Base-by-base conservation (phyloP, 2,797 vertebrate species). In the Gymnoscopelus microlampas region DNA sequence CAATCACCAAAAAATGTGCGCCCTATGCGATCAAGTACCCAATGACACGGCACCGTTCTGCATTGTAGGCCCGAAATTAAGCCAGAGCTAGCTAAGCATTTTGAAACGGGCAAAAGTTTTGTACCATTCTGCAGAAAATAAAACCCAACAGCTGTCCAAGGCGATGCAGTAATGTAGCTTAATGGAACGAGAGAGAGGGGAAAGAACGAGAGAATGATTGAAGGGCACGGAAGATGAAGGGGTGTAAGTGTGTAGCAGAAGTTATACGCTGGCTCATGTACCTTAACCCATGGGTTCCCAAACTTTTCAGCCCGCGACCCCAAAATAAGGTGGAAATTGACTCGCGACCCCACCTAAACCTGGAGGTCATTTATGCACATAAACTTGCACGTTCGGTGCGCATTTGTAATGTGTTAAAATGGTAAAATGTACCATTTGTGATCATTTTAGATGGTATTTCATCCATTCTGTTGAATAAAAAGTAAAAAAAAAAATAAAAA, bases 61-160 rank as follows among this genome's bases (percentile, higher is more conserved):
- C 4, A 7, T 62, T 63, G 24, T 73, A 57, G 32, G 54, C 47
- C 53, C 56, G 61, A 60, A 77, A 75, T 66, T 63, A 71, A 58
- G 50, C 53, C 60, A 62, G 60, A 71, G 78, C 63, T 63, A 68
- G 29, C 50, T 14, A 78, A 72, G 63, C 57, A 26, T 68, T 81
- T 77, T 23, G 64, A 67, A 76, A 50, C 7, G 5, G 32, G 32
- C 19, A 0, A 15, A 35, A 59, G 14, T 55, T 67, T n/a, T 66
- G 53, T 24, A 67, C 24, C 13, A 48, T 26, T 67, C 60, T 56
- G 44, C 12, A 77, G 65, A 70, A 48, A 24, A 64, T 7, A 7
- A 53, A 64, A 63, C 51, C 19, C 24, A 66, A 57, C 59, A 60
- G 51, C 57, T 70, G 48, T 15, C 47, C 7, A 39, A 47, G 13